A percentile compares a stretch with the other conserved stretches of the same genome.
Evolutionary conservation across 2,888 invertebrate species (phyloP).

Genomic region (Drosophila seclusa): DNA sequence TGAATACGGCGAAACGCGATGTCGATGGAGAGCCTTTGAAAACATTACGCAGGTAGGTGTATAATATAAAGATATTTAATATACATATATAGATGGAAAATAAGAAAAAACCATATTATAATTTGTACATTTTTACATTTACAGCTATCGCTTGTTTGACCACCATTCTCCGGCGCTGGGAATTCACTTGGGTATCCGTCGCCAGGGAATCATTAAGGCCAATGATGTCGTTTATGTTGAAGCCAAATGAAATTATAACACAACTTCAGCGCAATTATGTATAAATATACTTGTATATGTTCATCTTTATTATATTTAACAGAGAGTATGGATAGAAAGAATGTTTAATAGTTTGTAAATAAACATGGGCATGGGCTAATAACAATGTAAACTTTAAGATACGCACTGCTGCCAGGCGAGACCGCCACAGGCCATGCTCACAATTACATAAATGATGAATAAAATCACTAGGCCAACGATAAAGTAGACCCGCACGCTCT

Average conservation of each 20-base stretch:
- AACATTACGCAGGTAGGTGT: conserved; percentile 87
- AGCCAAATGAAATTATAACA: conserved; percentile 57
- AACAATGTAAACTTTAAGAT: conserved; percentile 63
- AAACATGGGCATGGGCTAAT: conserved; percentile 55
- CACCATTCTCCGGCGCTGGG: conserved; percentile 85
- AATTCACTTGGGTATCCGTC: conserved; percentile 86
- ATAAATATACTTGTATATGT: conserved; percentile 54
- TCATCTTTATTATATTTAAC: conserved; percentile 69
- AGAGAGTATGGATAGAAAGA: conserved; percentile 60
- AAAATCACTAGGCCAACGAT: conserved; percentile 88
- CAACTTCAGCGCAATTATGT: background rate
- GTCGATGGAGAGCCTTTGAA: conserved; percentile 88
- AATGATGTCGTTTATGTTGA: conserved; percentile 86
- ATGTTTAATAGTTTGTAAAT: conserved; percentile 56
- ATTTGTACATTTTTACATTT: background rate
- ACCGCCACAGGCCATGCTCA: conserved; percentile 95
- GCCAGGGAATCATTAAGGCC: conserved; percentile 83
- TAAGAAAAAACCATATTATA: background rate
- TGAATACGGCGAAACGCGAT: conserved; percentile 88
- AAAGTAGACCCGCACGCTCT: conserved; percentile 95
- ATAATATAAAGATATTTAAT: background rate
- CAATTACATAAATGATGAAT: conserved; percentile 92
- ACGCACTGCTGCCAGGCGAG: conserved; percentile 91
- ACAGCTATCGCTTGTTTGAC: conserved; percentile 74
- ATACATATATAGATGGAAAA: background rate